Conservation (phyloP, 2,113 vertebrate genomes). For the Podiceps cristatus region DNA sequence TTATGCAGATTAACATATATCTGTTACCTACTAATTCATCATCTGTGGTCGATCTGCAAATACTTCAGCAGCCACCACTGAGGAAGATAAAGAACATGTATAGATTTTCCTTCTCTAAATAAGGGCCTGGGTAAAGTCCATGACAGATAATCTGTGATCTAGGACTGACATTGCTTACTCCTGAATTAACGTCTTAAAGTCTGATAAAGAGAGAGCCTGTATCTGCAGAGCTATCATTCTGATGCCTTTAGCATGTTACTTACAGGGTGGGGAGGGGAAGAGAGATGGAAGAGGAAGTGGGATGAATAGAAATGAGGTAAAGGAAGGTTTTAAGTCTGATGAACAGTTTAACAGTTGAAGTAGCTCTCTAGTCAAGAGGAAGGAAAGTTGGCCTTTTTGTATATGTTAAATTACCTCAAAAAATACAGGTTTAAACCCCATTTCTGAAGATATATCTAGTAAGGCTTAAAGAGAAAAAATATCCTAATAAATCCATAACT, state of each 20-base stretch:
- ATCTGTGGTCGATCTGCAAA: constrained; percentile 12
- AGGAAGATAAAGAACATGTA: constrained; percentile 38
- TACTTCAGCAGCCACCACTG: background rate
- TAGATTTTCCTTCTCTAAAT: constrained; percentile 47
- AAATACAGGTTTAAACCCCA: constrained; percentile 2
- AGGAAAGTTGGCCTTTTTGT: background rate
- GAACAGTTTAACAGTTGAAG: background rate
- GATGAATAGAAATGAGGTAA: background rate
- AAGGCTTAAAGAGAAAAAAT: constrained; percentile 33
- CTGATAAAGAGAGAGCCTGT: background rate
- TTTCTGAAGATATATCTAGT: constrained; percentile 24
- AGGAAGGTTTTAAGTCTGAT: background rate
- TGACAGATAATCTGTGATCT: constrained; percentile 30
- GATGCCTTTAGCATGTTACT: background rate
- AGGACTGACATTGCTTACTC: background rate
- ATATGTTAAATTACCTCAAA: background rate
- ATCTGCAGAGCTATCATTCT: background rate
- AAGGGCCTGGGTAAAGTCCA: background rate
- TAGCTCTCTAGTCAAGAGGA: background rate
- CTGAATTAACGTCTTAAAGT: constrained; percentile 19
- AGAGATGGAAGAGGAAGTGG: background rate
- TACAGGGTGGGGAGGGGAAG: background rate
- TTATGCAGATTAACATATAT: background rate
- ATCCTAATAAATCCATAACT: constrained; percentile 39
- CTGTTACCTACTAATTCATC: constrained; percentile 22